Percentiles rank a stretch among this genome's conserved stretches.
Conservation (phyloP, 2,113 vertebrate genomes). For the Gnathonemus longibarbis region DNA sequence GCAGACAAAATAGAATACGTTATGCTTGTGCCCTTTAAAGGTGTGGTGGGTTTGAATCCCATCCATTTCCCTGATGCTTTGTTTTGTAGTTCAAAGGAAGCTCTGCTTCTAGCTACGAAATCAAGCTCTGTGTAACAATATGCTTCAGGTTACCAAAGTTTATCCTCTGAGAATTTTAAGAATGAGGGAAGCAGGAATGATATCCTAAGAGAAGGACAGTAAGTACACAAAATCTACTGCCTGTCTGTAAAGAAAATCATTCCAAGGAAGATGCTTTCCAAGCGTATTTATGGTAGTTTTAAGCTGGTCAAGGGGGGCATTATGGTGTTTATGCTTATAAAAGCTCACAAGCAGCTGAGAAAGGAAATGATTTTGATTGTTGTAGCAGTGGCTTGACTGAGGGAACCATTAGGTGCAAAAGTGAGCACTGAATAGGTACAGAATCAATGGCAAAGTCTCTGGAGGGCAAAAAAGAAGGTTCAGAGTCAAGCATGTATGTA, state of each 20-base stretch:
- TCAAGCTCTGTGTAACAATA: conserved; percentile 2
- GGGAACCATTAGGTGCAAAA: neutral
- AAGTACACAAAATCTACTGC: conserved; percentile 10
- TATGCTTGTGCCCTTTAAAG: conserved; percentile 2
- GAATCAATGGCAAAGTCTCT: neutral
- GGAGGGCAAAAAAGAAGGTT: neutral
- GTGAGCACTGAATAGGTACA: neutral
- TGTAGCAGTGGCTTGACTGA: neutral
- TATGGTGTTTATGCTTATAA: conserved; percentile 4
- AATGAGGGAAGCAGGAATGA: conserved; percentile 3
- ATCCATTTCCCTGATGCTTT: conserved; percentile 14
- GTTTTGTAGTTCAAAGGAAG: conserved; percentile 12
- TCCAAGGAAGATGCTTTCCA: neutral
- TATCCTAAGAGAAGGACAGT: neutral
- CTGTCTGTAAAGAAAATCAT: conserved; percentile 2
- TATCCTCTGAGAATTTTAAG: conserved; percentile 15
- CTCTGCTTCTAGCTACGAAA: neutral
- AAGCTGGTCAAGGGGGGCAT: neutral
- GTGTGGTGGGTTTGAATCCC: neutral
- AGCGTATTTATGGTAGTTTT: neutral
- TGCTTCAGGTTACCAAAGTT: conserved; percentile 4
- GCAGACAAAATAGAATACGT: conserved; percentile 64
- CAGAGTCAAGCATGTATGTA: neutral
- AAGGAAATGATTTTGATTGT: neutral
- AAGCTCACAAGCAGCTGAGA: neutral